Conservation (phyloP, 2,888 invertebrate species). For the Pelosia muscerda region DNA sequence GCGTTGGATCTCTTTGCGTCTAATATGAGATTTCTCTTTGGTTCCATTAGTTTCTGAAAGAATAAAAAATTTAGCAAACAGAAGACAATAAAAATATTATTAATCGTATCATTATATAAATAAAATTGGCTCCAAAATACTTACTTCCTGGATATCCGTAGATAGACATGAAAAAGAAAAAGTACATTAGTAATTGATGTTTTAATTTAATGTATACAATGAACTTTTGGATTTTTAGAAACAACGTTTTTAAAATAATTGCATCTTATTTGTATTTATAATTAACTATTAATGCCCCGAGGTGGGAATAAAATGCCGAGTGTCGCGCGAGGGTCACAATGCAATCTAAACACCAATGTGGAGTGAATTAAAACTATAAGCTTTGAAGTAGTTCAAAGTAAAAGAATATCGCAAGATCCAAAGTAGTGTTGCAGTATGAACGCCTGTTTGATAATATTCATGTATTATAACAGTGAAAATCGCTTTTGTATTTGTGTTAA, state of each 20-base stretch:
- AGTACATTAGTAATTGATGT: constrained; percentile 21
- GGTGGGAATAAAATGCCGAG: not conserved
- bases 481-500: not conserved
- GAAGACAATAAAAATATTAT: not conserved
- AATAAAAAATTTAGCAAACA: constrained; percentile 16
- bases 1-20: constrained; percentile 99
- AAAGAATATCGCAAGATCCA: too few species aligned
- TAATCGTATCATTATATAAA: not conserved
- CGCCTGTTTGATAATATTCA: too few species aligned
- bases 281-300: not conserved
- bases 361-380: not conserved
- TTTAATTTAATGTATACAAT: not conserved
- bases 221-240: not conserved
- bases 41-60: constrained; percentile 79
- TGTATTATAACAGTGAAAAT: not conserved
- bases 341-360: not conserved
- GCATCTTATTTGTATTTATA: not conserved
- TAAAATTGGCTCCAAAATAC: constrained; percentile 40
- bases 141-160: constrained; percentile 65
- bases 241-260: not conserved
- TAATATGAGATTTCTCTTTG: constrained; percentile 90
- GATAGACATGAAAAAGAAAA: constrained; percentile 58
- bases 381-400: too few species aligned
- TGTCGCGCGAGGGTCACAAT: not conserved
- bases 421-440: too few species aligned